Base-by-base conservation (phyloP, 2,797 vertebrate species). In the Sparus aurata region DNA sequence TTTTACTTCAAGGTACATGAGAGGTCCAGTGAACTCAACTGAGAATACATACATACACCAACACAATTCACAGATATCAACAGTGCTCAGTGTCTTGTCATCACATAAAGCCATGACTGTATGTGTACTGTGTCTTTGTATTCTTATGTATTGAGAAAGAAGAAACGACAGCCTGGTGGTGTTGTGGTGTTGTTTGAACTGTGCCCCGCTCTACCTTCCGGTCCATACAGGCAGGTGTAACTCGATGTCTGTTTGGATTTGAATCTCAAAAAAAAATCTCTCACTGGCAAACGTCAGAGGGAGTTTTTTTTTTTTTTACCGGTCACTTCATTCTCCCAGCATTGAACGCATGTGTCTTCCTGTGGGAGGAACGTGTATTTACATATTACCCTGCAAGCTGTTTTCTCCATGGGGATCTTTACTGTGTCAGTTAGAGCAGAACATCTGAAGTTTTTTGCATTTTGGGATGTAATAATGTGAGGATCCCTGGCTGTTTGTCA, bases 201-300 rank as follows among this genome's bases (percentile, higher is more conserved):
- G 12, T 68, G 75, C 76, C 75, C 57, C 54, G 2, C 59, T 67
- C 25, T 58, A 9, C 61, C 43, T 67, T 61, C 67, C 23, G 0
- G 80, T 60, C 54, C 59, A 18, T 49, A 73, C 75, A 77, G 73
- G 79, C 87, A 86, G 89, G 77, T 85, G 91, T 67, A 85, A 85
- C 82, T 50, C 30, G 70, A 75, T 70, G 86, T 81, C 88, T 62
- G 89, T 91, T 90, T 85, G 76, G 80, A 91, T 92, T 91, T 92
- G 86, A 92, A 92, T 91, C 47, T 78, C 11, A 84, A 72, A 67
- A 25, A 75, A 73, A 45, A 38, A 38, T 30, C 61, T 16, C 17
- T 84, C 71, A 43, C 22, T 57, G 54, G 13, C 62, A 64, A 64
- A 64, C 3, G 46, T 83, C 60, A 73, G 23, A 47, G 46, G 38